Evolutionary conservation across 2,888 invertebrate species (phyloP).

Genomic region (Coremacera marginata): DNA sequence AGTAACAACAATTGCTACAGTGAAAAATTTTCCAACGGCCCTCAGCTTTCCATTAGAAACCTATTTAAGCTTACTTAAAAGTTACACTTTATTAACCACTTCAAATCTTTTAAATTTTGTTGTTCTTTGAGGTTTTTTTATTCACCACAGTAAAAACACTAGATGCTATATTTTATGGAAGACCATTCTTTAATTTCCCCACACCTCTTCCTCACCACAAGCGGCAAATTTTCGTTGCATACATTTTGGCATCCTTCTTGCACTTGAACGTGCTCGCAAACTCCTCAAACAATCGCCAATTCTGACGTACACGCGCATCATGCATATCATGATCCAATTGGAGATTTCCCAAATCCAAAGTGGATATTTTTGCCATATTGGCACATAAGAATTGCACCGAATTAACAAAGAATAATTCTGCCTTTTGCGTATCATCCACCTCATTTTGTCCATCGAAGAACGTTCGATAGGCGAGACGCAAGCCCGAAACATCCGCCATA

Average conservation of each 20-base stretch:
- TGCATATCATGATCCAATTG: constrained; percentile 58
- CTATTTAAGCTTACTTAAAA: too few relatives aligned
- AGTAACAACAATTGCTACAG: too few relatives aligned
- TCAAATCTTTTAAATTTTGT: too few relatives aligned
- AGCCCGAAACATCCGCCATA: constrained; percentile 58
- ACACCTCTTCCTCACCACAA: constrained; percentile 52
- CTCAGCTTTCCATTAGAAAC: too few relatives aligned
- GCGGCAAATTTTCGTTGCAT: constrained; percentile 50
- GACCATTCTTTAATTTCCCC: too few relatives aligned
- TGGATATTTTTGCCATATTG: constrained; percentile 52
- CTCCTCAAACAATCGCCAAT: constrained; percentile 57
- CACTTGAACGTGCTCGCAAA: constrained; percentile 56
- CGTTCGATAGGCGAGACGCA: constrained; percentile 55
- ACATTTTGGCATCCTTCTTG: constrained; percentile 51
- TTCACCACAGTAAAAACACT: too few relatives aligned
- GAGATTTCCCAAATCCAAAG: constrained; percentile 38
- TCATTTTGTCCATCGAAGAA: constrained; percentile 48
- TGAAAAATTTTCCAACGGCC: too few relatives aligned
- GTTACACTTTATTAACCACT: too few relatives aligned
- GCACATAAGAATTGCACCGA: constrained; percentile 61
- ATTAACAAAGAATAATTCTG: constrained; percentile 56
- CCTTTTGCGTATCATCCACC: neutral
- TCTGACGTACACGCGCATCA: constrained; percentile 57
- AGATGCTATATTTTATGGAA: too few relatives aligned
- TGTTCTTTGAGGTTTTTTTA: too few relatives aligned